Evolutionary conservation across 1,140 invertebrate genomes (phyloP), one percentile per base, ranked within the genome.

Genomic region (Aphis craccivora): DNA sequence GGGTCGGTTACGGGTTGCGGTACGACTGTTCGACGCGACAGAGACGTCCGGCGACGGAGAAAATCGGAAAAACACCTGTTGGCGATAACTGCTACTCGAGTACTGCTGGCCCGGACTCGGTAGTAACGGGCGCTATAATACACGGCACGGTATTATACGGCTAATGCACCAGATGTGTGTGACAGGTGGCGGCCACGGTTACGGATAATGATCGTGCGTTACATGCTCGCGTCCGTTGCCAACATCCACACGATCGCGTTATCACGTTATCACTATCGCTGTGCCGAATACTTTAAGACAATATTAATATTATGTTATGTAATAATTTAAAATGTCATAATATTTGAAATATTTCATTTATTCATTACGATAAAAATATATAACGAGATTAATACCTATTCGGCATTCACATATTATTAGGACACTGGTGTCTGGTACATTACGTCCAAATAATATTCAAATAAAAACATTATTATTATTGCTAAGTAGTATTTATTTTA

Each of bases 161-260:
- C 83, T 83, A 88, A 35, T 51, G 30, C 6, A 88, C 25, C 22
- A 30, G 45, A 35, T 88, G 87, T 88, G 45, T 40, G 48, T 53
- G 87, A 88, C 87, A 88, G 87, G 87, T 88, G 87, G 87, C 87
- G 87, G 86, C 86, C 86, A 48, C 86, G 86, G 48, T 51, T 40
- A 40, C 45, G 87, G 20, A 51, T 51, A 48, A 88, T 88, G 11
- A 76, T 18, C 35, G n/a, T 40, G 40, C 23, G 23, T 40, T 67
- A n/a, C 40, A 3, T 7, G 43, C 43, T 25, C 22, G 37, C 43
- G 9, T 51, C 25, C 87, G 87, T 88, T 88, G 48, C 87, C n/a
- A 88, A 88, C 87, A 88, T 88, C 86, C 14, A n/a, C 1, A n/a
- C 87, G 2, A n/a, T 37, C 14, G 25, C 6, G 43, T 87, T 88